Evolutionary conservation across 2,797 vertebrate species (phyloP), one percentile per base, ranked within the genome.

Genomic region (Odontamblyopus rebecca): DNA sequence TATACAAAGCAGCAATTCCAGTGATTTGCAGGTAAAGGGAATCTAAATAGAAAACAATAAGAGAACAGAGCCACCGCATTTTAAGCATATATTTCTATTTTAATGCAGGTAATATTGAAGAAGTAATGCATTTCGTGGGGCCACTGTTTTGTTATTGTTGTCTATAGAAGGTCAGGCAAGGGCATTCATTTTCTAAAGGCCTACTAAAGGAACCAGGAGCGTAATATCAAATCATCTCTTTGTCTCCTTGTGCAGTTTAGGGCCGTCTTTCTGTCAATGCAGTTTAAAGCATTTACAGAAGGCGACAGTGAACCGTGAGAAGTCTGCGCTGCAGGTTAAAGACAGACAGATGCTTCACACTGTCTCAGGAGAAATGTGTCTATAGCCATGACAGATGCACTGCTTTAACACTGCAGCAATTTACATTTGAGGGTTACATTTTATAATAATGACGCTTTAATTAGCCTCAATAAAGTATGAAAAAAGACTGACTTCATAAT

Each of bases 131-230:
- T 8, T 68, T 41, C 9, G 32, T 77, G 78, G 76, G 75, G 78
- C 79, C 80, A 79, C 19, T 60, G 72, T 73, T 80, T 79, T 85
- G 82, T 83, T 70, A 63, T 29, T 68, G 80, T 75, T 72, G 73
- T 75, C 71, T 76, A 82, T 81, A 74, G 82, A 76, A 27, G 67
- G 35, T 85, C 86, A 91, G 80, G 84, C 86, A 87, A 81, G 69
- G 80, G 82, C 69, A 71, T 84, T 86, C 83, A 82, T 87, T 84
- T 85, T 81, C 75, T 79, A 69, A 9, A 2, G 69, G 80, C 44
- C 69, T 61, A 76, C 12, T 6, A 63, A 69, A 48, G 71, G 69
- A 68, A 70, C 54, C 57, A 50, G 59, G 69, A 67, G 75, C 80
- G 76, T 74, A 73, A 72, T 29, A 74, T 67, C 44, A 53, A 30